A percentile compares a stretch with the other conserved stretches of the same genome.
These are phyloP conservation scores for Itoplectis maculator DNA, from an alignment of 2,888 invertebrate species.

Conservation along the genomic window DNA sequence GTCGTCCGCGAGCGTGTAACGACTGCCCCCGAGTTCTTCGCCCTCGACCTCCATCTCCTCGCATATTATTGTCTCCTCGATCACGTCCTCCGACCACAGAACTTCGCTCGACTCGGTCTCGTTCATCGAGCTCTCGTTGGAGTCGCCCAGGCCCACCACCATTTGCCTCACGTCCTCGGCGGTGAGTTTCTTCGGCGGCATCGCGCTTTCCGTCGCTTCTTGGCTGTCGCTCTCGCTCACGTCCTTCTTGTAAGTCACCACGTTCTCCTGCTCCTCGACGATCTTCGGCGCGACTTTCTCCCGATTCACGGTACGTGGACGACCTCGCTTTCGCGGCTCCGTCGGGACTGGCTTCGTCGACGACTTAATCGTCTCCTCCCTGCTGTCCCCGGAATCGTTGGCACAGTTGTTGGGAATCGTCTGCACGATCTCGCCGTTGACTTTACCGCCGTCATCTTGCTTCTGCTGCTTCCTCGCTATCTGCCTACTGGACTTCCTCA, in stretches of 20 bases:
- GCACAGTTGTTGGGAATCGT: constrained; percentile 68
- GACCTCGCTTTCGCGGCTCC: constrained; percentile 62
- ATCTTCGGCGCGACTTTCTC: constrained; percentile 45
- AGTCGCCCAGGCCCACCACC: constrained; percentile 70
- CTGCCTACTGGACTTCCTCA: constrained; percentile 82
- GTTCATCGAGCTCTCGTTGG: constrained; percentile 63
- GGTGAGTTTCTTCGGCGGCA: constrained; percentile 70
- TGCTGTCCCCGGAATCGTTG: constrained; percentile 72
- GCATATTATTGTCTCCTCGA: constrained; percentile 83
- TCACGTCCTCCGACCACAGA: constrained; percentile 80
- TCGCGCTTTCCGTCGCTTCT: constrained; percentile 71
- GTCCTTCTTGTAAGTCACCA: constrained; percentile 68
- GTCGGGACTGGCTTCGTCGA: constrained; percentile 21
- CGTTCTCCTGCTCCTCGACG: constrained; percentile 26
- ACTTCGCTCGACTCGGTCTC: constrained; percentile 65
- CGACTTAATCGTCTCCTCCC: constrained; percentile 69
- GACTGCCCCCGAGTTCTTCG: constrained; percentile 58
- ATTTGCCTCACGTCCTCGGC: constrained; percentile 74
- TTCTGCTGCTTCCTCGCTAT: constrained; percentile 80
- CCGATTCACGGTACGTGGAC: constrained; percentile 32
- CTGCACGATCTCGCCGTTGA: constrained; percentile 77
- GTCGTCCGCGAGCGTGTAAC: constrained; percentile 72
- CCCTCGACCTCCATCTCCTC: constrained; percentile 83
- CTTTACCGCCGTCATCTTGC: constrained; percentile 78
- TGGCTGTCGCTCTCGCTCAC: constrained; percentile 77